Base-by-base conservation (phyloP, 2,797 vertebrate species). In the Galaxias olidus region DNA sequence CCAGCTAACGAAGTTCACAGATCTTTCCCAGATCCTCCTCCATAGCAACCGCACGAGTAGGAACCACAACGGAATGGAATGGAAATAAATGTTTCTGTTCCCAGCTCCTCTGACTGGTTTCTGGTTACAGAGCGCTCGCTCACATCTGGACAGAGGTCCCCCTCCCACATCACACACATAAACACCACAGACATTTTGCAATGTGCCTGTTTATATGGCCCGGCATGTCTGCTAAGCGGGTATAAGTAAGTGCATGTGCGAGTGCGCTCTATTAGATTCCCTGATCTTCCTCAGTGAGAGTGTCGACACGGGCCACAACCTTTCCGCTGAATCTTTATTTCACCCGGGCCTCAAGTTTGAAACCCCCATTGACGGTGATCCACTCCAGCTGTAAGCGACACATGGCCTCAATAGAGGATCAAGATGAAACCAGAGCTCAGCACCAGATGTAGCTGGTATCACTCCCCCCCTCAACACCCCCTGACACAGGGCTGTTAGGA, bases 101-200 rank as follows among this genome's bases (percentile, higher is more conserved):
- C 30, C 30, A 30, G 30, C 30, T 30, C 6, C 30, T 2, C 30
- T 30, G 30, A 6, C 30, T 30, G 30, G 30, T 30, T 18, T 42
- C 19, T n/a, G 67, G 75, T 76, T 72, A 75, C 8, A 66, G 52
- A 14, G 41, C 18, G 53, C 47, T 54, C 6, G 44, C 62, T 56
- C 53, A 69, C 73, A 74, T 83, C 79, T 89, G 84, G 79, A 82
- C 51, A 18, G 53, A 65, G 61, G 65, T 74, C 68, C 64, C 15
- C 42, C 75, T 57, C 63, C 87, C 82, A 88, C 85, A 86, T 90
- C 86, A 85, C 58, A 79, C 41, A 4, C 46, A 67, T 44, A 10
- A 65, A 66, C 68, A 68, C 64, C 67, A 70, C 56, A 59, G 64
- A 75, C 68, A 78, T 70, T 68, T 72, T 75, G 61, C 73, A 60